Percentiles rank a stretch among this genome's conserved stretches.
Conservation (phyloP, 2,797 vertebrate species). For the Brachymystax lenok region DNA sequence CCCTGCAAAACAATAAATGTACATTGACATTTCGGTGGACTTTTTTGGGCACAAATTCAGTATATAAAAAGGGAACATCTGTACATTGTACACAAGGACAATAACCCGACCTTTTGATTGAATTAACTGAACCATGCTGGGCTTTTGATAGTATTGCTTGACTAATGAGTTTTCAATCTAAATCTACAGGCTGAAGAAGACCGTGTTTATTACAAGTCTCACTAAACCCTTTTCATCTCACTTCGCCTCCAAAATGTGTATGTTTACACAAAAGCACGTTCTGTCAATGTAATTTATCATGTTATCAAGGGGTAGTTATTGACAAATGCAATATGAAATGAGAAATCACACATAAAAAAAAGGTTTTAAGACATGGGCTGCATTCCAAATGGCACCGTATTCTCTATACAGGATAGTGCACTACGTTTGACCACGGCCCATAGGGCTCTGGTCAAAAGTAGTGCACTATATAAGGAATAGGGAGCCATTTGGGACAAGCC, state of each 20-base stretch:
- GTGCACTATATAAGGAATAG: not conserved
- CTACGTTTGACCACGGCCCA: too few species aligned
- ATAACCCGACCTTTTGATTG: not conserved
- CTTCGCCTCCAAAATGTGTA: not conserved
- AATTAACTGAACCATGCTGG: not conserved
- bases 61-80: too few species aligned
- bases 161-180: constrained; percentile 17
- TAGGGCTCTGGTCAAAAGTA: too few species aligned
- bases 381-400: not conserved
- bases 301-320: constrained; percentile 16
- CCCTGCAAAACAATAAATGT: constrained; percentile 69
- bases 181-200: not conserved
- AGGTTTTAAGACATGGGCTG: not conserved
- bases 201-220: not conserved
- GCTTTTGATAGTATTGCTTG: constrained; percentile 25
- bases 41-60: too few species aligned
- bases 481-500: not conserved
- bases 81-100: not conserved
- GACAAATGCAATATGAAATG: not conserved
- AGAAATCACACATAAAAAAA: not conserved
- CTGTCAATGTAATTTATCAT: not conserved
- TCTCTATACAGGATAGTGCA: not conserved
- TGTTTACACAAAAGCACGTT: not conserved
- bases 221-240: not conserved
- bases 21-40: constrained; percentile 4